Percentiles rank a stretch among this genome's conserved stretches.
phyloP scores from a whole-genome alignment of 64 coral and sea anemone genomes.

The Actinia equina region DNA sequence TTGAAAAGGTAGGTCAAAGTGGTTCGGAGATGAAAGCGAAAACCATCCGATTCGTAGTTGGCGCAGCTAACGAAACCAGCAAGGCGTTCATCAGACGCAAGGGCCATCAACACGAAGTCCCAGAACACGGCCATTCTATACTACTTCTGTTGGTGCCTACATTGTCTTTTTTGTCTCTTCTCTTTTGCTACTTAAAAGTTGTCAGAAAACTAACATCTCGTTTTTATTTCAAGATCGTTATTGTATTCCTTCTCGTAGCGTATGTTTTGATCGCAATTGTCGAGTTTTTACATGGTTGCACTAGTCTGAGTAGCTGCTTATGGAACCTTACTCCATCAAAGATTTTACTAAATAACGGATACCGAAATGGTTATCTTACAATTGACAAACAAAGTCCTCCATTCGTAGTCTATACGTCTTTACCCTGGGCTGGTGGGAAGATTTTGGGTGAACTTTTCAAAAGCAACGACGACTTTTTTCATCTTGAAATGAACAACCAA shows the following conservation, averaged over 20 bases:
- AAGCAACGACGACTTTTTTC: slow-evolving; percentile 52
- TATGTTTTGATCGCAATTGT: background rate
- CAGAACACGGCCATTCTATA: background rate
- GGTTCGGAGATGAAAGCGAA: background rate
- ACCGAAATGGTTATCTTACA: background rate
- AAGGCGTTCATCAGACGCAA: background rate
- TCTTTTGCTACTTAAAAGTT: slow-evolving; percentile 31
- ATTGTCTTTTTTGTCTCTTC: background rate
- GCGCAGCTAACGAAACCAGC: background rate
- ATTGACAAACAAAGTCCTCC: slow-evolving; percentile 5
- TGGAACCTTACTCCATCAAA: background rate
- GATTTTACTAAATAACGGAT: background rate
- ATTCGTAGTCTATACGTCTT: slow-evolving; percentile 73
- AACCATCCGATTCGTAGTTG: background rate
- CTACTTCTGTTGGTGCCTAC: background rate
- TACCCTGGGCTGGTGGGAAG: slow-evolving; percentile 69
- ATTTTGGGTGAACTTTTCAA: slow-evolving; percentile 64
- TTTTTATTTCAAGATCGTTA: background rate
- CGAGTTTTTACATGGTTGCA: background rate
- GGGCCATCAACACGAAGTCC: background rate
- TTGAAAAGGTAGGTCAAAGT: background rate
- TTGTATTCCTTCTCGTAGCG: background rate
- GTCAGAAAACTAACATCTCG: background rate
- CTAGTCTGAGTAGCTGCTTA: background rate
- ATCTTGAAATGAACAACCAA: slow-evolving; percentile 13